Conservation (phyloP, 2,797 vertebrate species). For the Sebastes vulpes region DNA sequence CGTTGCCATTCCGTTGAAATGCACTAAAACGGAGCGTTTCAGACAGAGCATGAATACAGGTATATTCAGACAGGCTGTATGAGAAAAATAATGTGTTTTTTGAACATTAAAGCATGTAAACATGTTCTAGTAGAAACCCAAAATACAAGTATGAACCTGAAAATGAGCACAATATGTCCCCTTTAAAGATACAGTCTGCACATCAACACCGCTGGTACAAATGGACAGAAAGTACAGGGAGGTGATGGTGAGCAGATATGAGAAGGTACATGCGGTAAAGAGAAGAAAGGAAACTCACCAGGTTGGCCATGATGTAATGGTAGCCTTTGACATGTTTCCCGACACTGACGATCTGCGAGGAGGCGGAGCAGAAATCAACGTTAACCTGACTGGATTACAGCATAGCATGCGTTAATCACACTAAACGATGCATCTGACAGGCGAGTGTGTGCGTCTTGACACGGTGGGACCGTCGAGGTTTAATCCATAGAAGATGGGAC, state of each 20-base stretch:
- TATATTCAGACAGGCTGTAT: too few species aligned
- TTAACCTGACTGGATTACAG: constrained; percentile 69
- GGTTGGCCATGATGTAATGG: constrained; percentile 97
- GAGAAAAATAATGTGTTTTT: too few species aligned
- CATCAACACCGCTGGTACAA: not conserved
- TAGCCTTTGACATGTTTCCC: constrained; percentile 98
- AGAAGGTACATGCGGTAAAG: not conserved
- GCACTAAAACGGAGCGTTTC: too few species aligned
- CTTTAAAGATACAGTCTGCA: not conserved
- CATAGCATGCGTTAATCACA: constrained; percentile 54
- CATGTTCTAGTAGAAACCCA: too few species aligned
- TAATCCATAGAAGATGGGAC: constrained; percentile 32
- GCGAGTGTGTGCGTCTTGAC: constrained; percentile 12
- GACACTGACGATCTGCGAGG: constrained; percentile 93
- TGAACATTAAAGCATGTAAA: too few species aligned
- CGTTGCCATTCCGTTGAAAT: too few species aligned
- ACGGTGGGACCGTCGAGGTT: not conserved
- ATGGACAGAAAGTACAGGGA: not conserved
- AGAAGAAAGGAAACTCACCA: constrained; percentile 86
- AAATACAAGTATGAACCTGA: too few species aligned
- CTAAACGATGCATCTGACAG: constrained; percentile 54
- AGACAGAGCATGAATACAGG: too few species aligned
- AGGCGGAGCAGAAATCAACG: constrained; percentile 41
- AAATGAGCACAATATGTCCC: too few species aligned
- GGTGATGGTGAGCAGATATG: not conserved